phyloP scores from a whole-genome alignment of 1,140 invertebrate species.

The Tetramorium parvispinum region DNA sequence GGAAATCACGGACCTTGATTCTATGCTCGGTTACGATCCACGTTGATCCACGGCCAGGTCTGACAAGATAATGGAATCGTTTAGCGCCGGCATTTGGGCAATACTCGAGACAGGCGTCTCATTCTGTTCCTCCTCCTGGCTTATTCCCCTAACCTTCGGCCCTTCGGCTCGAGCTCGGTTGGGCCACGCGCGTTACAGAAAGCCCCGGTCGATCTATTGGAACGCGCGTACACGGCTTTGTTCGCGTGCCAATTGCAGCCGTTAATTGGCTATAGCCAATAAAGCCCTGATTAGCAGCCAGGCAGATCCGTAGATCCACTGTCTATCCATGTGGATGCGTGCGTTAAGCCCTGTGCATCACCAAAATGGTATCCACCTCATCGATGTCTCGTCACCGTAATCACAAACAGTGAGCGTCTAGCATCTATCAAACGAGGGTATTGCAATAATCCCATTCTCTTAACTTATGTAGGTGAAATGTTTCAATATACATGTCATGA shows the following conservation, averaged over 20 bases:
- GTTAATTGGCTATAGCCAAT: constrained; percentile 83
- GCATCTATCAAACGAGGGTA: constrained; percentile 5
- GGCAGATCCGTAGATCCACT: constrained; percentile 70
- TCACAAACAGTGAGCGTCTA: constrained; percentile 40
- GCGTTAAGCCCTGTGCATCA: constrained; percentile 66
- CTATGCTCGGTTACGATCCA: constrained; percentile 54
- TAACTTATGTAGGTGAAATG: constrained; percentile 12
- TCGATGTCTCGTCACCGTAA: constrained; percentile 44
- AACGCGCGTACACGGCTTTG: constrained; percentile 74
- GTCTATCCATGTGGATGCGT: constrained; percentile 61
- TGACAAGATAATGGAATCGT: constrained; percentile 76
- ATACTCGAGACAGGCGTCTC: constrained; percentile 61
- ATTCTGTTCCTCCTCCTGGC: constrained; percentile 5
- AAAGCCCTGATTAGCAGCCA: constrained; percentile 82
- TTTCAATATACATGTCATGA: background rate
- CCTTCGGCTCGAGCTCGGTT: background rate
- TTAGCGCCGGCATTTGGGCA: constrained; percentile 71
- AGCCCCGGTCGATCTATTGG: constrained; percentile 72
- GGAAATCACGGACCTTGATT: constrained; percentile 50
- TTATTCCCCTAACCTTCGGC: constrained; percentile 22
- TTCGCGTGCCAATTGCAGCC: constrained; percentile 81
- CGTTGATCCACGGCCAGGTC: constrained; percentile 62
- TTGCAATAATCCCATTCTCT: constrained; percentile 25
- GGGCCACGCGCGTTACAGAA: constrained; percentile 67
- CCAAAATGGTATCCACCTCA: constrained; percentile 67